Conservation (phyloP, 2,797 vertebrate species). For the Clamator glandarius region DNA sequence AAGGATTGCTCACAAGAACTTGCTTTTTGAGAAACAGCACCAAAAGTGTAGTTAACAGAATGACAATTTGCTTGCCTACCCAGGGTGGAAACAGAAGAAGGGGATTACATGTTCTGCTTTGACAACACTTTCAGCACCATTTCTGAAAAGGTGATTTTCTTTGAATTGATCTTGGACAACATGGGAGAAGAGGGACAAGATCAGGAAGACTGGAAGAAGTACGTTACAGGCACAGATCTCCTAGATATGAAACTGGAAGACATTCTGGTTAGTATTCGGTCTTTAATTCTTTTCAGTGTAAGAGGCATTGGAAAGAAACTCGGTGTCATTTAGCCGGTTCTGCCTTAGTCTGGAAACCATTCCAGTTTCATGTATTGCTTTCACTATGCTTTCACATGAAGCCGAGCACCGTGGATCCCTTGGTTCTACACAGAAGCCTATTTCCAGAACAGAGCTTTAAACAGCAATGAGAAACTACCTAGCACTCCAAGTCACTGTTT, state of each 20-base stretch:
- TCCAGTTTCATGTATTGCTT: not conserved
- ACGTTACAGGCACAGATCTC: conserved; percentile 90
- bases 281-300: not conserved
- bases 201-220: conserved; percentile 93
- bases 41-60: not conserved
- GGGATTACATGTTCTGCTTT: conserved; percentile 99
- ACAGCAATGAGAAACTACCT: not conserved
- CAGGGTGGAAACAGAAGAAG: conserved; percentile 92
- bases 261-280: conserved; percentile 87
- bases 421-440: not conserved
- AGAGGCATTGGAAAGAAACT: not conserved
- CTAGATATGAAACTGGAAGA: conserved; percentile 98
- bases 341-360: not conserved
- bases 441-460: not conserved
- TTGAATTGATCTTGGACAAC: conserved; percentile 97
- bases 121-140: conserved; percentile 96
- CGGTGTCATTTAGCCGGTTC: not conserved
- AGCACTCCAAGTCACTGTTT: not conserved
- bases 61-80: not conserved
- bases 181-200: conserved; percentile 84
- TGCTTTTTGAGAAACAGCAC: not conserved
- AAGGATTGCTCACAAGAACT: not conserved
- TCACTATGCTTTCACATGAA: not conserved
- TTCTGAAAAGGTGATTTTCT: conserved; percentile 98
- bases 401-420: not conserved